Percentiles rank a stretch among this genome's conserved stretches.
phyloP scores from a whole-genome alignment of 2,888 invertebrate species.

The Bombylius discolor region DNA sequence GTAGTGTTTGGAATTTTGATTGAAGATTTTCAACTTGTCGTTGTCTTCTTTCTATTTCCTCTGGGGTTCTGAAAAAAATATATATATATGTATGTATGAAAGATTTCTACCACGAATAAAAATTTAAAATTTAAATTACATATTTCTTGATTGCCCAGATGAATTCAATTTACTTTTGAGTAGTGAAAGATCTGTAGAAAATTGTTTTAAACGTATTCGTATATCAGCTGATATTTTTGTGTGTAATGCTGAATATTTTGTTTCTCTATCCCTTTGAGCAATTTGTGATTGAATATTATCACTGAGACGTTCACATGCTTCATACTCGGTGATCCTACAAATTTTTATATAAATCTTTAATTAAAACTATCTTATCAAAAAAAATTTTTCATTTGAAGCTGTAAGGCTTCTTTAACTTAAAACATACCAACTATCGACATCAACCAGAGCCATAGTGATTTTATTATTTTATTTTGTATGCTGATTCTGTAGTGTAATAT shows the following conservation, averaged over 20 bases:
- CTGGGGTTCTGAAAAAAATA: constrained; percentile 39
- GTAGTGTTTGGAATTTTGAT: constrained; percentile 45
- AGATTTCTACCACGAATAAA: too few species aligned
- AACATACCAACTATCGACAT: constrained; percentile 33
- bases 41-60: constrained; percentile 48
- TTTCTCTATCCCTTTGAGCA: constrained; percentile 41
- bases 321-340: constrained; percentile 53
- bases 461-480: background rate
- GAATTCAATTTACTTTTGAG: constrained; percentile 44
- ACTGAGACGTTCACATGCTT: constrained; percentile 50
- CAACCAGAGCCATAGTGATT: constrained; percentile 32
- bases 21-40: constrained; percentile 47
- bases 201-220: constrained; percentile 48
- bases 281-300: constrained; percentile 50
- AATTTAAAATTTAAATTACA: constrained; percentile 16
- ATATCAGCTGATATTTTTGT: constrained; percentile 46
- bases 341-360: too few species aligned
- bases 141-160: constrained; percentile 27
- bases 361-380: too few species aligned
- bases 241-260: constrained; percentile 42
- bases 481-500: background rate
- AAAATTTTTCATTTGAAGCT: too few species aligned
- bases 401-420: too few species aligned
- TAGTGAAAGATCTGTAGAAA: constrained; percentile 44
- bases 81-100: background rate